Conservation (phyloP, 2,888 invertebrate species). For the Xanthia icteritia region DNA sequence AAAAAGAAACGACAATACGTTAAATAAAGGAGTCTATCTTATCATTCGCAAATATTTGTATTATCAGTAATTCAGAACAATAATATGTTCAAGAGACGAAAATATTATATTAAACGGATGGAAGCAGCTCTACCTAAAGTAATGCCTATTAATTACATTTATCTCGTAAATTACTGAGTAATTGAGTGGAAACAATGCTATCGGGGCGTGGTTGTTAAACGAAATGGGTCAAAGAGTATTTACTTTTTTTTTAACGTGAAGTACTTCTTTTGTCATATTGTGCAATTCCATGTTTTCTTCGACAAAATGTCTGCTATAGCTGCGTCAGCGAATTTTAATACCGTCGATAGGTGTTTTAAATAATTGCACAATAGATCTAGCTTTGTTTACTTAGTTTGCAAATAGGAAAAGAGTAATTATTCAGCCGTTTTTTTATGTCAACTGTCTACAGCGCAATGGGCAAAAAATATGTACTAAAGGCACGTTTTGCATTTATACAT, state of each 20-base stretch:
- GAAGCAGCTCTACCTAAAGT: background rate
- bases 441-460: conserved; percentile 9
- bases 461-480: background rate
- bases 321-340: conserved; percentile 7
- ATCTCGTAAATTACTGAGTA: conserved; percentile 37
- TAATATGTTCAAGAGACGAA: background rate
- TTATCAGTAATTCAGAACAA: conserved; percentile 29
- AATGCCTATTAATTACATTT: conserved; percentile 20
- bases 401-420: background rate
- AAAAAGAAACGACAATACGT: conserved; percentile 22
- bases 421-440: conserved; percentile 23
- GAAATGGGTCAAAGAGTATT: conserved; percentile 42
- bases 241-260: conserved; percentile 5
- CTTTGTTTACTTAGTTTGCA: conserved; percentile 16
- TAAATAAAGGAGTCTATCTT: conserved; percentile 29
- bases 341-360: background rate
- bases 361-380: conserved; percentile 33
- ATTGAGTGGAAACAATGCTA: conserved; percentile 41
- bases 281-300: conserved; percentile 27
- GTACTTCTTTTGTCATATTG: background rate
- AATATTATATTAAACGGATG: conserved; percentile 19
- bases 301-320: background rate
- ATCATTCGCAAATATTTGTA: conserved; percentile 38
- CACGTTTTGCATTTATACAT: conserved; percentile 24
- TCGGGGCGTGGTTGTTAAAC: conserved; percentile 1